Evolutionary conservation across 2,113 vertebrate species (phyloP).

Genomic region (Callipepla californica): DNA sequence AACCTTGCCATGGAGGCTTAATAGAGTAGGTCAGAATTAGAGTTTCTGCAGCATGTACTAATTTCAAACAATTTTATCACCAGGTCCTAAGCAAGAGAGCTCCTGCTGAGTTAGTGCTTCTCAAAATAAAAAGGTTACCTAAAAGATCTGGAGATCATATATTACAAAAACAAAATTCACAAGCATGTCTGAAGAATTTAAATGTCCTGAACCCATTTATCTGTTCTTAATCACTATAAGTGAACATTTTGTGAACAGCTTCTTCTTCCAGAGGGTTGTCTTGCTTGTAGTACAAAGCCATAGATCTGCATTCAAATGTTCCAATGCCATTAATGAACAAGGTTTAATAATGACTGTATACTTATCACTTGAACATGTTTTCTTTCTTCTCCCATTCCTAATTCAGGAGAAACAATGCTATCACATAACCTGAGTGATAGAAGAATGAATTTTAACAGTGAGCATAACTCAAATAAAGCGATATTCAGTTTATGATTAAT

Average conservation of each 20-base stretch:
- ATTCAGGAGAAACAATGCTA: neutral
- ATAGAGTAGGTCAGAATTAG: neutral
- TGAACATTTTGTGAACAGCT: neutral
- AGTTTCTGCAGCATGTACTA: neutral
- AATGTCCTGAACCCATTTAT: neutral
- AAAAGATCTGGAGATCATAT: neutral
- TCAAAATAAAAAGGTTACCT: neutral
- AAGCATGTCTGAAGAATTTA: neutral
- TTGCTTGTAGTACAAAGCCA: neutral
- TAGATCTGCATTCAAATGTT: neutral
- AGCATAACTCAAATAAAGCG: neutral
- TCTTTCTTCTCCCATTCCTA: neutral
- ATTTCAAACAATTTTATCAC: neutral
- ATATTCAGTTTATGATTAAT: neutral
- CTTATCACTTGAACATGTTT: neutral
- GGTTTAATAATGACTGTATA: neutral
- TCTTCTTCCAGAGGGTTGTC: neutral
- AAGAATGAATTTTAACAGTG: neutral
- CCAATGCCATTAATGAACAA: neutral
- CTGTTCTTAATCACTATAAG: neutral
- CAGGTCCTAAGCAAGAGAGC: neutral
- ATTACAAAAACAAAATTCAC: neutral
- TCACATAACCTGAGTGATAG: neutral
- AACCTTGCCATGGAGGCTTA: no score
- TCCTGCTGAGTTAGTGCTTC: neutral